These are phyloP conservation scores for Prostheceraeus crozeri DNA, from an alignment of 2,888 invertebrate genomes.

Conservation along the genomic window DNA sequence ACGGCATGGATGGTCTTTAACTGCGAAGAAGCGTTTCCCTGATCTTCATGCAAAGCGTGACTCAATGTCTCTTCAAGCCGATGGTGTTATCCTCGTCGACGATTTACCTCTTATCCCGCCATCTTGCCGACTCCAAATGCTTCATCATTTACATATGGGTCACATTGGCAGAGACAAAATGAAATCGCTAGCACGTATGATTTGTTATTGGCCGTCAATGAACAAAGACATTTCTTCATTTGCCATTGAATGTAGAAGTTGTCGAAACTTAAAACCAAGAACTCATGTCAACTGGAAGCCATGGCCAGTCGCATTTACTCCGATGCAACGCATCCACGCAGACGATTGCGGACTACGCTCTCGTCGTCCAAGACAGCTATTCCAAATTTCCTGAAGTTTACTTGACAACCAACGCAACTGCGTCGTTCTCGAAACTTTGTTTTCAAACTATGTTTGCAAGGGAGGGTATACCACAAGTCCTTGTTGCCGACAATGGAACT, in stretches of 20 bases:
- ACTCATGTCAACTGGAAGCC: slow-evolving; percentile 1
- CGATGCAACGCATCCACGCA: slow-evolving; percentile 17
- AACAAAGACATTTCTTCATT: too few species aligned
- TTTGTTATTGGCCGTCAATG: too few species aligned
- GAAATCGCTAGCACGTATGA: slow-evolving; percentile 15
- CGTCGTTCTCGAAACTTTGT: too few species aligned
- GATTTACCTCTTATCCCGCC: not conserved
- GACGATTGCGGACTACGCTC: too few species aligned
- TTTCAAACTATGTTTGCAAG: slow-evolving; percentile 12
- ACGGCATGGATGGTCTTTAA: slow-evolving; percentile 4
- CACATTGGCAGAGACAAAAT: slow-evolving; percentile 24
- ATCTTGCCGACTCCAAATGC: not conserved
- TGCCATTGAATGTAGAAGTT: too few species aligned
- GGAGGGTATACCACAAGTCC: slow-evolving; percentile 27
- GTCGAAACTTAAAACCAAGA: too few species aligned
- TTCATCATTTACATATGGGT: slow-evolving; percentile 5
- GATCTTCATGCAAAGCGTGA: not conserved
- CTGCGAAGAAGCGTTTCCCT: slow-evolving; percentile 8
- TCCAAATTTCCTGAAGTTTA: too few species aligned
- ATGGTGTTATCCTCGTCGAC: slow-evolving; percentile 14
- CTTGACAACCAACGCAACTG: too few species aligned
- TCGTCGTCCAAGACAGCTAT: too few species aligned
- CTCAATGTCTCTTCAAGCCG: not conserved
- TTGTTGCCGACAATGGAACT: slow-evolving; percentile 29
- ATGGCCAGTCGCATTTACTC: slow-evolving; percentile 4